Conservation (phyloP, 1,140 invertebrate genomes). For the Neodiprion pinetum region DNA sequence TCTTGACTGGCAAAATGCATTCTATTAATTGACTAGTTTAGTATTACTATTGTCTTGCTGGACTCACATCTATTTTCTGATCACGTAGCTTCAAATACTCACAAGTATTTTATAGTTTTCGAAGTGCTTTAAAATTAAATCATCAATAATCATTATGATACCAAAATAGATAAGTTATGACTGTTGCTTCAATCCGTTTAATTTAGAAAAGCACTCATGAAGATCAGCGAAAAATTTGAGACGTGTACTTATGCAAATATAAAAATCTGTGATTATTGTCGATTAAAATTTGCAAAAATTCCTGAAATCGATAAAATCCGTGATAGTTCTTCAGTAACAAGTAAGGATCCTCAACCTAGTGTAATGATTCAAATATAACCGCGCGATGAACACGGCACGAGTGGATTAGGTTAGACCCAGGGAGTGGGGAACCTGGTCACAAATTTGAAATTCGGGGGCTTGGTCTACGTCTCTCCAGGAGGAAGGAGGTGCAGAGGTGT, state of each 20-base stretch:
- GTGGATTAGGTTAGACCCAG: too few species aligned
- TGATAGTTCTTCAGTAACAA: background rate
- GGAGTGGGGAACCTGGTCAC: too few species aligned
- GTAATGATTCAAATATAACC: too few species aligned
- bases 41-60: background rate
- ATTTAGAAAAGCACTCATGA: background rate
- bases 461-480: too few species aligned
- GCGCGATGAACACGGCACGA: too few species aligned
- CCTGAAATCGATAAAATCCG: background rate
- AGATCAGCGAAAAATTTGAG: background rate
- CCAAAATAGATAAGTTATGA: background rate
- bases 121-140: too few species aligned
- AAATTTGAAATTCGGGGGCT: too few species aligned
- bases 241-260: background rate
- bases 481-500: too few species aligned
- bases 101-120: too few species aligned
- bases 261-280: background rate
- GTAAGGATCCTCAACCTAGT: background rate
- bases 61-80: too few species aligned
- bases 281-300: background rate
- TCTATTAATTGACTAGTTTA: background rate
- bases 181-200: background rate
- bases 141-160: too few species aligned
- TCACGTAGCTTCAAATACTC: too few species aligned
- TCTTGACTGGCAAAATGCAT: background rate